These are phyloP conservation scores for Centruroides sculpturatus DNA, from an alignment of 1,140 invertebrate genomes.

Conservation along the genomic window DNA sequence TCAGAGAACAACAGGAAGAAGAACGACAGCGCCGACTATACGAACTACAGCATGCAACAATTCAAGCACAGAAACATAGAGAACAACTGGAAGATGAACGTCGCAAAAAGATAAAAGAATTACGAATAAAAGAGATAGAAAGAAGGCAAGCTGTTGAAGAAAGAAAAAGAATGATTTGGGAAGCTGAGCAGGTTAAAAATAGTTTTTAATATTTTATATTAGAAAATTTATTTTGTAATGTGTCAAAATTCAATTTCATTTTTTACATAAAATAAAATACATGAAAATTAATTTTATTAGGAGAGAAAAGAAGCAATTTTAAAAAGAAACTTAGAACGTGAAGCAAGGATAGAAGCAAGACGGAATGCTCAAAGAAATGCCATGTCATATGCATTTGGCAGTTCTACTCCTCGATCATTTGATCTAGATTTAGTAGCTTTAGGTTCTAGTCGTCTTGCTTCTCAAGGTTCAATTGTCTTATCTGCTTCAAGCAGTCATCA, in stretches of 20 bases:
- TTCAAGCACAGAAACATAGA: slow-evolving; percentile 68
- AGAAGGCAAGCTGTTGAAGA: slow-evolving; percentile 65
- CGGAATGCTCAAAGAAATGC: slow-evolving; percentile 50
- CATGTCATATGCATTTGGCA: slow-evolving; percentile 72
- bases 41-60: slow-evolving; percentile 66
- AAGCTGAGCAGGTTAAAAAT: slow-evolving; percentile 43
- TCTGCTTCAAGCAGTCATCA: slow-evolving; percentile 3
- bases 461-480: slow-evolving; percentile 3
- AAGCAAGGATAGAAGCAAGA: slow-evolving; percentile 61
- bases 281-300: slow-evolving; percentile 18
- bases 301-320: slow-evolving; percentile 69
- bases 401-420: slow-evolving; percentile 69
- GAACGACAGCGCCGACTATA: slow-evolving; percentile 69
- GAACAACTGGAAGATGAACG: slow-evolving; percentile 75
- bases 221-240: not conserved
- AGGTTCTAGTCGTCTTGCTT: not conserved
- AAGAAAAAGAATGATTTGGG: slow-evolving; percentile 67
- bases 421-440: slow-evolving; percentile 32
- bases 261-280: not conserved
- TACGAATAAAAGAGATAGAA: slow-evolving; percentile 56
- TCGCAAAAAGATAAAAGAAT: slow-evolving; percentile 58
- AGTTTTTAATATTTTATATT: not conserved
- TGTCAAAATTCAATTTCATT: not conserved
- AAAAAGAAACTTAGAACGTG: slow-evolving; percentile 66
- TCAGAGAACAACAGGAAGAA: slow-evolving; percentile 63